These are phyloP conservation scores for Egretta garzetta DNA, from an alignment of 2,113 vertebrate genomes.

Conservation along the genomic window DNA sequence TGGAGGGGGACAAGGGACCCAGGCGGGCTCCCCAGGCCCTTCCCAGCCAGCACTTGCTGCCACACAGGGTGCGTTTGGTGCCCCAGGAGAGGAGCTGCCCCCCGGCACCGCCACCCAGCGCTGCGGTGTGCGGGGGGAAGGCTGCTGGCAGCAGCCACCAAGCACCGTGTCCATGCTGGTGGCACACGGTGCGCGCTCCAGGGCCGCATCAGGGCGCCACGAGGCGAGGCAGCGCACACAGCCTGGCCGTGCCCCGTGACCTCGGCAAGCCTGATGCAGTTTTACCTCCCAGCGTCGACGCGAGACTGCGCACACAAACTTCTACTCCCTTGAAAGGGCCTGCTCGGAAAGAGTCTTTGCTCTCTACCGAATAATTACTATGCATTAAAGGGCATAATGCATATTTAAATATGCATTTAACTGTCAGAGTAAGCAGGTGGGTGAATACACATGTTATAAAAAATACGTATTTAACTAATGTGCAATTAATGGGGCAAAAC, in stretches of 20 bases:
- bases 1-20: neutral
- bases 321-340: neutral
- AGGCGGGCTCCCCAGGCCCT: accelerated
- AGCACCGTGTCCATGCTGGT: accelerated
- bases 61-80: accelerated
- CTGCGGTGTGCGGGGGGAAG: too few species aligned
- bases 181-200: accelerated
- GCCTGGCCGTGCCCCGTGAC: accelerated
- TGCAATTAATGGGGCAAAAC: constrained; percentile 68
- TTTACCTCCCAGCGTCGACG: neutral
- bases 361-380: neutral
- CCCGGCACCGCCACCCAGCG: neutral
- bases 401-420: constrained; percentile 51
- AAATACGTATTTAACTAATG: constrained; percentile 65
- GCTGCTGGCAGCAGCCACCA: neutral
- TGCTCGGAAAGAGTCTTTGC: neutral
- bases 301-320: neutral
- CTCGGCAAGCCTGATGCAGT: neutral
- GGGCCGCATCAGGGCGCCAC: accelerated
- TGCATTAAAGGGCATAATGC: constrained; percentile 30
- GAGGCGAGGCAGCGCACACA: accelerated
- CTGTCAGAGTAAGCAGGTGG: constrained; percentile 56
- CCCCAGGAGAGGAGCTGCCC: neutral
- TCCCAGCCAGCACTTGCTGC: neutral
- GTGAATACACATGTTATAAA: constrained; percentile 61